Conservation (phyloP, 2,888 invertebrate species). For the Melieria picta region DNA sequence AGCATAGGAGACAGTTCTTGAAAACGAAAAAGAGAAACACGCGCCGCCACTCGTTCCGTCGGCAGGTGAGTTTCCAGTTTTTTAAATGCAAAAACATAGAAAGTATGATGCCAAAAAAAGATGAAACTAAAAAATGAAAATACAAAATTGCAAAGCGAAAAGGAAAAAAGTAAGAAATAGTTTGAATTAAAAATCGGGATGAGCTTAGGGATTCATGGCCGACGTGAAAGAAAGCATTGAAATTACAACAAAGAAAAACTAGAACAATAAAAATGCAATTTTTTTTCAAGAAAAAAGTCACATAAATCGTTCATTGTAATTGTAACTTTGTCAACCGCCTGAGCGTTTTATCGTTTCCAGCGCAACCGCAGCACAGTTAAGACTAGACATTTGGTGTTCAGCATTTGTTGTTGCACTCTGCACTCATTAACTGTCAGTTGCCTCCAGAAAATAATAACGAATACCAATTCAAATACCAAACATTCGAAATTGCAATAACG, state of each 20-base stretch:
- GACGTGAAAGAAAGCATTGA: constrained; percentile 54
- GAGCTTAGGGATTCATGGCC: constrained; percentile 68
- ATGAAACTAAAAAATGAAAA: constrained; percentile 31
- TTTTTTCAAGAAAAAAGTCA: constrained; percentile 30
- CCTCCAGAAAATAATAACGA: too few species aligned
- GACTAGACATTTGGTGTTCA: too few species aligned
- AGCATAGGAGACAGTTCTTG: constrained; percentile 22
- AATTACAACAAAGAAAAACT: too few species aligned
- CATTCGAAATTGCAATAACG: too few species aligned
- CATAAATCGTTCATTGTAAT: too few species aligned
- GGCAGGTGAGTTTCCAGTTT: constrained; percentile 59
- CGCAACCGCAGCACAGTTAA: too few species aligned
- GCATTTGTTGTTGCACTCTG: too few species aligned
- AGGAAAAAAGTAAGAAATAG: constrained; percentile 45
- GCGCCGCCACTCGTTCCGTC: constrained; percentile 49
- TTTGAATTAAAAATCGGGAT: constrained; percentile 59
- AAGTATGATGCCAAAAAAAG: constrained; percentile 57
- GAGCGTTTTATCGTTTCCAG: too few species aligned
- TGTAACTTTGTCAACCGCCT: too few species aligned
- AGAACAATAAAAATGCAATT: constrained; percentile 26
- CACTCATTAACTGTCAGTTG: too few species aligned
- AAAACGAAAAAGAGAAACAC: constrained; percentile 21
- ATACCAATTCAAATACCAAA: too few species aligned
- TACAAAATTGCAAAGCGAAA: constrained; percentile 52
- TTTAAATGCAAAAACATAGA: constrained; percentile 36